Percentiles rank a stretch among this genome's conserved stretches.
Conservation (phyloP, 2,888 invertebrate species). For the Synanthedon myopaeformis region DNA sequence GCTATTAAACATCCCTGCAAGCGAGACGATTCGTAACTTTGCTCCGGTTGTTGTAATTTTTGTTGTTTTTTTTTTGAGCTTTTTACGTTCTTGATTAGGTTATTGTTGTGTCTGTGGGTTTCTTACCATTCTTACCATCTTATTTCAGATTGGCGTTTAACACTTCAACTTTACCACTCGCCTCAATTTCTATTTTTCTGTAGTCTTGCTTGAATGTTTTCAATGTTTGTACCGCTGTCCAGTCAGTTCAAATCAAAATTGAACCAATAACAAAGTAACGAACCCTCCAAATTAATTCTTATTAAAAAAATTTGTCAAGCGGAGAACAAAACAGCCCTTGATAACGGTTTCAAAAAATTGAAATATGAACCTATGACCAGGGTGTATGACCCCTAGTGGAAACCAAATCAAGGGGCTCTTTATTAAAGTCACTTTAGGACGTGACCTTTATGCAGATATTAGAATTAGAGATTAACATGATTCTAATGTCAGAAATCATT, state of each 20-base stretch:
- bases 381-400: slow-evolving; percentile 79
- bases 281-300: no score
- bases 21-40: slow-evolving; percentile 34
- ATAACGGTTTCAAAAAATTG: slow-evolving; percentile 36
- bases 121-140: slow-evolving; percentile 35
- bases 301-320: background rate
- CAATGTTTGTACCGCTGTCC: slow-evolving; percentile 34
- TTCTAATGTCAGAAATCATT: no score
- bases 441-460: slow-evolving; percentile 64
- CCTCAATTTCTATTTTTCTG: slow-evolving; percentile 28
- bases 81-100: slow-evolving; percentile 50
- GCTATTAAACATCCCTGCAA: slow-evolving; percentile 39
- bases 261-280: slow-evolving; percentile 4
- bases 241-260: slow-evolving; percentile 33
- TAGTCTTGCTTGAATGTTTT: slow-evolving; percentile 43
- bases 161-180: slow-evolving; percentile 25
- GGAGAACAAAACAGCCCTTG: slow-evolving; percentile 26
- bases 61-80: slow-evolving; percentile 42
- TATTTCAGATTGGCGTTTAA: slow-evolving; percentile 26
- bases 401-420: slow-evolving; percentile 79
- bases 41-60: slow-evolving; percentile 25
- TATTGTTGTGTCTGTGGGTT: slow-evolving; percentile 47
- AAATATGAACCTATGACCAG: slow-evolving; percentile 41
- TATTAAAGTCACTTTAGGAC: slow-evolving; percentile 74
- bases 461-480: slow-evolving; percentile 4